Percentiles rank a stretch among this genome's conserved stretches.
phyloP scores from a whole-genome alignment of 2,113 vertebrate species.

The Thymallus thymallus region DNA sequence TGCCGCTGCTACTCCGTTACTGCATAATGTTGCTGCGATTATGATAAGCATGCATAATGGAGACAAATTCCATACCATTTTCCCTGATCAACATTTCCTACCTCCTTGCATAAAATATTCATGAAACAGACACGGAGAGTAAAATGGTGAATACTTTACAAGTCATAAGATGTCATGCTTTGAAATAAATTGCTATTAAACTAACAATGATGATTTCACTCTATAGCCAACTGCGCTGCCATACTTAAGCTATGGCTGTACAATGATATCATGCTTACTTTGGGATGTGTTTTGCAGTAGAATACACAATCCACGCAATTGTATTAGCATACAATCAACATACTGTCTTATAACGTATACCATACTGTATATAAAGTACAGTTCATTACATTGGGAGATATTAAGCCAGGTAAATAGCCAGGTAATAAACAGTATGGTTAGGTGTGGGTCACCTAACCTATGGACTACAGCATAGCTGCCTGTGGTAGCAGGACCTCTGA shows the following conservation, averaged over 20 bases:
- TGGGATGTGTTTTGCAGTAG: no score
- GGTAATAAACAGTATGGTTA: constrained; percentile 59
- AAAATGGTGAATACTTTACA: constrained; percentile 51
- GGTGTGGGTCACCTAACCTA: constrained; percentile 61
- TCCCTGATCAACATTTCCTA: constrained; percentile 58
- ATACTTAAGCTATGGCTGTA: constrained; percentile 25
- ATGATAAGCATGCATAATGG: constrained; percentile 69
- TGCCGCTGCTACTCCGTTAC: constrained; percentile 53
- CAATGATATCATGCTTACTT: neutral
- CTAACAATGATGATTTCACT: constrained; percentile 15
- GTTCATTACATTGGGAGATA: constrained; percentile 37
- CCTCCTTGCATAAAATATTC: constrained; percentile 64
- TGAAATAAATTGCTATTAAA: constrained; percentile 29
- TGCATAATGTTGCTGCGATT: constrained; percentile 66
- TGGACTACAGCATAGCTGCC: constrained; percentile 50
- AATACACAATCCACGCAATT: no score
- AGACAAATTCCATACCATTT: constrained; percentile 66
- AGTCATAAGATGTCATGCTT: constrained; percentile 43
- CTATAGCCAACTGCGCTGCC: constrained; percentile 25
- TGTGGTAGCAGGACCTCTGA: constrained; percentile 60
- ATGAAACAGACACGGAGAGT: constrained; percentile 46
- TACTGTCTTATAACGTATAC: neutral
- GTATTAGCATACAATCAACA: no score
- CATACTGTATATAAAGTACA: constrained; percentile 24
- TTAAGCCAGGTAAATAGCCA: constrained; percentile 48